Conservation (phyloP, 2,888 invertebrate species). For the Sarcophaga caerulescens region DNA sequence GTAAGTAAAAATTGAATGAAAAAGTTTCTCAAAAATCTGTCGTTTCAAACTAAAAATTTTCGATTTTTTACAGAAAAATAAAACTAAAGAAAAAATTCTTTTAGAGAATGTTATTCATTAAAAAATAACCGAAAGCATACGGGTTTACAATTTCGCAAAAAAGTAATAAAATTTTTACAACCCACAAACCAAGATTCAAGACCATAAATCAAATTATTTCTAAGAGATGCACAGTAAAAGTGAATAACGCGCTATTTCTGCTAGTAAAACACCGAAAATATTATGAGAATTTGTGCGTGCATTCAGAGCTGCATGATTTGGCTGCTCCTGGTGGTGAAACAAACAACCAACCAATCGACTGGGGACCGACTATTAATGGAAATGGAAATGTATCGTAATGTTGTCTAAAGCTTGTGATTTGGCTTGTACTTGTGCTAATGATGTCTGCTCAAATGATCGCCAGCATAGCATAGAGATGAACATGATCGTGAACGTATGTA, state of each 20-base stretch:
- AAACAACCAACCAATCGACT: not conserved
- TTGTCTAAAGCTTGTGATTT: not conserved
- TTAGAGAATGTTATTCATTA: too few species aligned
- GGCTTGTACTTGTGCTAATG: not conserved
- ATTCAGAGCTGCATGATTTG: not conserved
- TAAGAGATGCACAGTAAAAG: conserved; percentile 45
- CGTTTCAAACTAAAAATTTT: too few species aligned
- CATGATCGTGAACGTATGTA: too few species aligned
- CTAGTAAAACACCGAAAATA: not conserved
- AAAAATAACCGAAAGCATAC: not conserved
- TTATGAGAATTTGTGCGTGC: conserved; percentile 17
- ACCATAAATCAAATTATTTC: conserved; percentile 60
- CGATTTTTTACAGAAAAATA: too few species aligned
- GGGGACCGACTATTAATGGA: conserved; percentile 5
- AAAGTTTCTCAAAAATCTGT: too few species aligned
- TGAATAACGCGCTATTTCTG: conserved; percentile 5
- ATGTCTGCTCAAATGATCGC: conserved; percentile 7
- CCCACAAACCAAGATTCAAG: not conserved
- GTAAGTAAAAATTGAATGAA: too few species aligned
- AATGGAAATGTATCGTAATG: conserved; percentile 18
- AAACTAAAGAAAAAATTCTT: too few species aligned
- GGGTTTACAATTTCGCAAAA: not conserved
- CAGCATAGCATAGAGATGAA: not conserved
- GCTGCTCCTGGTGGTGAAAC: not conserved
- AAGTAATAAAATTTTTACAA: too few species aligned